Evolutionary conservation across 2,888 invertebrate species (phyloP), one percentile per base, ranked within the genome.

Genomic region (Macaria notata): DNA sequence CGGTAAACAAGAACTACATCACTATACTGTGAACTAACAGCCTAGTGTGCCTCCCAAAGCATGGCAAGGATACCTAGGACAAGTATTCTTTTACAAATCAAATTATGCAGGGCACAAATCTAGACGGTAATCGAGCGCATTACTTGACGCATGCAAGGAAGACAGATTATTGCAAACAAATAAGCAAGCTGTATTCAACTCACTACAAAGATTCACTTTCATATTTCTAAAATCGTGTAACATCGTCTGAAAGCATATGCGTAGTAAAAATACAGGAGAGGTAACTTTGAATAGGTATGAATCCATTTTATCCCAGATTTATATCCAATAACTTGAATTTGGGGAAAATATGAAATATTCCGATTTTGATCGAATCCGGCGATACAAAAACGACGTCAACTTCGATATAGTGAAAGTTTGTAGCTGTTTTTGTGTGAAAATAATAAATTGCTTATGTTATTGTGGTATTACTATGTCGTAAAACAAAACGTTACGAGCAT

Each of bases 291-390:
- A 77, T 76, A 78, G 78, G 75, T 78, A 77, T 78, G 79, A 84
- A 81, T 82, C 80, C 71, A 79, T 81, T 84, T 82, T 77, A 84
- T 81, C 79, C 82, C 71, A 81, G 83, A 83, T 85, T 83, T 83
- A 84, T 83, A 81, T 83, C 80, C 84, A 83, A 85, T 84, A 83
- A 82, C 78, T 79, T 73, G 73, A 79, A 84, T 79, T 77, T 78
- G 74, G 62, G 57, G 63, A 69, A 73, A 80, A 82, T 80, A 83
- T 81, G 70, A 73, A 80, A 82, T 79, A 83, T 81, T 79, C 73
- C 75, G 65, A 75, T 73, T 79, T 80, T 75, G 76, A 79, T 79
- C 78, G 74, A 82, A 79, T 78, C 73, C 69, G 60, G 66, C 69
- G 73, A 72, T 72, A 72, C 72, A 69, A 73, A 73, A 75, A 66